Evolutionary conservation across 2,113 vertebrate genomes (phyloP), one percentile per base, ranked within the genome.

Genomic region (Colaptes auratus): DNA sequence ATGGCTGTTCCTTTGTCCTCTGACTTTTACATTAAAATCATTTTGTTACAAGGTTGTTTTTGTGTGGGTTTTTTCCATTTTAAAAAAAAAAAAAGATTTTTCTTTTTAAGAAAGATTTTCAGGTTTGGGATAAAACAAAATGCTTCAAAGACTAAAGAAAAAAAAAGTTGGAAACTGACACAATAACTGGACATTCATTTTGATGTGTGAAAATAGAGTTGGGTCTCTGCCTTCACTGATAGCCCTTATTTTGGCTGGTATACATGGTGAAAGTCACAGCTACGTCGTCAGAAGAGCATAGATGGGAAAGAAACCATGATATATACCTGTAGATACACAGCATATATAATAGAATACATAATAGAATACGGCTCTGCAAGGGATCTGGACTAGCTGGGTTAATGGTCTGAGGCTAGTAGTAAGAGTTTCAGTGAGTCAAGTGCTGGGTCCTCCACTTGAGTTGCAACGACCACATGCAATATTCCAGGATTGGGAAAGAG

Each of bases 271-370:
- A 36, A 2, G 4, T 60, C 28, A 46, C 8, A 52, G 8, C 39
- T 80, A 9, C 10, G 9, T 46, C 64, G 12, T 65, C 53, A 71
- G 53, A 81, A 77, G 23, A 23, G 7, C 8, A 6, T 7, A 63
- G 10, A 3, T 48, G 17, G 7, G 35, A 71, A 76, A 86, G 30
- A 42, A 60, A 1, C 3, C 9, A 30, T 31, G 3, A 1, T n/a
- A 30, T 58, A 10, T 31, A 13, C 20, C 2, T 39, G 3, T 13
- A n/a, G 21, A 76, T 3, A 72, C 3, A 35, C 4, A 64, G 31
- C 1, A 7, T 3, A 1, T 56, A 3, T 36, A 75, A 46, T 39
- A 39, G 4, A 55, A 58, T n/a, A 61, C 3, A 1, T 46, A 63
- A 59, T 4, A 2, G 8, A 80, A 61, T 20, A 65, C 11, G 12